Evolutionary conservation across 35 echinoderm and acorn worm genomes (phyloP), one percentile per base, ranked within the genome.

Genomic region (Patiria miniata): DNA sequence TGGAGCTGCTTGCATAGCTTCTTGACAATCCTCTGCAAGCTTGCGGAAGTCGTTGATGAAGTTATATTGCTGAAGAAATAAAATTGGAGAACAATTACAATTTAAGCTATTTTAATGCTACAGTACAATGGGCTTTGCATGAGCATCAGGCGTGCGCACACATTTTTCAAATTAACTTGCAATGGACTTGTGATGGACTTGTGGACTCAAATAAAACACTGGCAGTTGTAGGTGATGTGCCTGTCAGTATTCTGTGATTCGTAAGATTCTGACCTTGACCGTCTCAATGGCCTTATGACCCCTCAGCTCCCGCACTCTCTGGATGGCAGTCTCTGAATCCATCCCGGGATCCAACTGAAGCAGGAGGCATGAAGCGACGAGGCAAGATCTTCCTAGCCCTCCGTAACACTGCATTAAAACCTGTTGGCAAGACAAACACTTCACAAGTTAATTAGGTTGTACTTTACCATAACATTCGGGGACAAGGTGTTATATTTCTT

Each of bases 11-110:
- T 54, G 53, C 26, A 37, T 79, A 14, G 83, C 83, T 87, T 90
- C 90, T 12, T 73, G 65, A 55, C 93, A 93, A 15, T 90, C 91
- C 22, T 90, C 84, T 51, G 78, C 81, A 21, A 93, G 51, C 78
- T 97, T 93, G 5, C 87, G 80, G 83, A 97, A 97, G 65, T 97
- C 94, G 52, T 93, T 89, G 19, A 97, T 87, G 83, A 93, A 97
- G 65, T 97, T 97, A 81, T 80, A 97, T 97, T 97, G 94, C 94
- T 97, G 85, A 18, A 86, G 57, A 32, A 73, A 34, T 10, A 30
- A 73, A 7, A 30, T 2, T 14, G 14, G 14, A 73, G 26, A 73
- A 69, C 23, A 1, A 9, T 73, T 23, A 36, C 28, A 73, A 36
- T 12, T 32, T 14, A 34, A 26, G 65, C 21, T 2, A 22, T 15